Conservation (phyloP, 2,113 vertebrate species). For the Campylomormyrus numenius region DNA sequence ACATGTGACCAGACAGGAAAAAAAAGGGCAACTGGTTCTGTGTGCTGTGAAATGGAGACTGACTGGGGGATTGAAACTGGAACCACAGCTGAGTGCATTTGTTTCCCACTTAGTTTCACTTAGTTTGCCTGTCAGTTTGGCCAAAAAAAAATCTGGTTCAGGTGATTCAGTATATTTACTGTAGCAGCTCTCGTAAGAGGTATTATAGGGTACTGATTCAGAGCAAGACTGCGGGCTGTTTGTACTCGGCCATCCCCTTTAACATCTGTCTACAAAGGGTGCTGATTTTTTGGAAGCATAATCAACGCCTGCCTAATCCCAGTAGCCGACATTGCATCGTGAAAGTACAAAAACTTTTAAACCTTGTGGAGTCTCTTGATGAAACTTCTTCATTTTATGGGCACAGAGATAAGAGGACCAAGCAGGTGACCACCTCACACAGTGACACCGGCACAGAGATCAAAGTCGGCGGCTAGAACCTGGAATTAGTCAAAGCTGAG, state of each 20-base stretch:
- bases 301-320: neutral
- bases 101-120: neutral
- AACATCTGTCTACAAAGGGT: neutral
- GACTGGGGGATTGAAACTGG: neutral
- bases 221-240: neutral
- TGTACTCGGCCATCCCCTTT: neutral
- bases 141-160: neutral
- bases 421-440: neutral
- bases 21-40: neutral
- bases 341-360: neutral
- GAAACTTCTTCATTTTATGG: neutral
- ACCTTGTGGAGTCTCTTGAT: neutral
- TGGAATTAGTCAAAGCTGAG: neutral
- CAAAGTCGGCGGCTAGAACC: neutral
- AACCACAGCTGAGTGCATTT: neutral
- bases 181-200: neutral
- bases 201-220: neutral
- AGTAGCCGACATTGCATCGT: neutral
- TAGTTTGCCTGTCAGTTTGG: neutral
- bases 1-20: neutral
- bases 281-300: neutral
- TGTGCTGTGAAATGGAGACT: neutral
- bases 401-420: neutral
- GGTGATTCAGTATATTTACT: neutral
- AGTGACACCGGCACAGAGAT: neutral